phyloP scores from a whole-genome alignment of 1,140 invertebrate species.

The Macrosteles quadrilineatus region DNA sequence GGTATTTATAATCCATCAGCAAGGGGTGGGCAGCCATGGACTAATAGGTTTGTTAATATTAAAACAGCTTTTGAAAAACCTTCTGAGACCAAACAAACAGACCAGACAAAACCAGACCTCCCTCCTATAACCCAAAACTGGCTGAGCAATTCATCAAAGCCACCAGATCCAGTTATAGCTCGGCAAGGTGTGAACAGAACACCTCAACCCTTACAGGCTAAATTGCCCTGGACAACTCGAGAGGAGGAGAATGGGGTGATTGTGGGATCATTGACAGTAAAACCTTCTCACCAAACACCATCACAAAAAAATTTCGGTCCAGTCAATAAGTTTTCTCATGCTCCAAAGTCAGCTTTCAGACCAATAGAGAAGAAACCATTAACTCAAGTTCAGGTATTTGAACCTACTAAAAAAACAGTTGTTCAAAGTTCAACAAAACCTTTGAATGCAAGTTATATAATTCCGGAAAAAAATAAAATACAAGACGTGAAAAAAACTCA shows the following conservation, averaged over 20 bases:
- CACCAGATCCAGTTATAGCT: not conserved
- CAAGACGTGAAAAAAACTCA: not conserved
- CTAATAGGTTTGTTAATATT: constrained; percentile 77
- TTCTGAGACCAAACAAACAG: constrained; percentile 29
- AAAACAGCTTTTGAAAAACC: constrained; percentile 77
- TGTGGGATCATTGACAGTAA: constrained; percentile 52
- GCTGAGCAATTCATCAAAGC: not conserved
- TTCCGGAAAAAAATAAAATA: not conserved
- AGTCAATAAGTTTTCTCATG: constrained; percentile 66
- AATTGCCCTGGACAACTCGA: constrained; percentile 46
- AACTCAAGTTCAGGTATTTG: constrained; percentile 38
- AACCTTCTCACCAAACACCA: constrained; percentile 42
- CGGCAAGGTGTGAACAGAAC: constrained; percentile 29
- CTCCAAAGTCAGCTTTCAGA: constrained; percentile 69
- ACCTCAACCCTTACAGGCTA: constrained; percentile 42
- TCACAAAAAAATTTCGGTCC: constrained; percentile 47
- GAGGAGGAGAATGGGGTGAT: constrained; percentile 45
- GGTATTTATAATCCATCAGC: constrained; percentile 44
- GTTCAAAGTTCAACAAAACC: constrained; percentile 48
- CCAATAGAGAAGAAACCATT: constrained; percentile 55
- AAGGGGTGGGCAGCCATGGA: constrained; percentile 60
- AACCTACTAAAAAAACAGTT: constrained; percentile 44
- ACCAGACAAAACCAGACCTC: not conserved
- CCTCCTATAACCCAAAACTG: constrained; percentile 1
- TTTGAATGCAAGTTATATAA: not conserved